Percentiles rank a stretch among this genome's conserved stretches.
These are phyloP conservation scores for Physocephala rufipes DNA, from an alignment of 2,888 invertebrate genomes.

Conservation along the genomic window DNA sequence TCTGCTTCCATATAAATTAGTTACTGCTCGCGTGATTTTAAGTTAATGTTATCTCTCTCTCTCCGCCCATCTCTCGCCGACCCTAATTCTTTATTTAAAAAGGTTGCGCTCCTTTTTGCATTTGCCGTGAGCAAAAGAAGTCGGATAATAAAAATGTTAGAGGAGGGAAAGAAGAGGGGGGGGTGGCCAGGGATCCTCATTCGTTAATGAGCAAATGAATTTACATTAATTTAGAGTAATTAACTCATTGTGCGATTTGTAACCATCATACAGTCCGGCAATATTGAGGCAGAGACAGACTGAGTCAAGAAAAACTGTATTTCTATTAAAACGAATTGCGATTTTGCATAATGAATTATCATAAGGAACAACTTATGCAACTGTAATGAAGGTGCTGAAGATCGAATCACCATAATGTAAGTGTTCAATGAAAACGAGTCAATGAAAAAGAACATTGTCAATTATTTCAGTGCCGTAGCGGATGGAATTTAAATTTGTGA, in stretches of 20 bases:
- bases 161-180: no score
- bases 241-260: slow-evolving; percentile 29
- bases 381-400: no score
- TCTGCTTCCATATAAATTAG: slow-evolving; percentile 41
- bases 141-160: no score
- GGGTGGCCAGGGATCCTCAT: no score
- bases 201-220: slow-evolving; percentile 43
- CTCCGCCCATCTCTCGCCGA: neutral
- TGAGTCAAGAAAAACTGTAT: neutral
- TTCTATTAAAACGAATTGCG: neutral
- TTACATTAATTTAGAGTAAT: slow-evolving; percentile 44
- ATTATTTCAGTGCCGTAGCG: no score
- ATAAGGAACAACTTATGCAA: no score
- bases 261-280: slow-evolving; percentile 27
- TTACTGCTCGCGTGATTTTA: slow-evolving; percentile 26
- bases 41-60: slow-evolving; percentile 3
- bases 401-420: neutral
- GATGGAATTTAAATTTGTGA: no score
- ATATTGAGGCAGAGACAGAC: neutral
- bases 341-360: no score
- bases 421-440: no score
- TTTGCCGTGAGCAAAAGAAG: neutral
- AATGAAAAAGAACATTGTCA: no score
- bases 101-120: slow-evolving; percentile 17
- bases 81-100: neutral